A percentile compares a stretch with the other conserved stretches of the same genome.
These are phyloP conservation scores for Caerostris darwini DNA, from an alignment of 1,140 invertebrate genomes.

Conservation along the genomic window DNA sequence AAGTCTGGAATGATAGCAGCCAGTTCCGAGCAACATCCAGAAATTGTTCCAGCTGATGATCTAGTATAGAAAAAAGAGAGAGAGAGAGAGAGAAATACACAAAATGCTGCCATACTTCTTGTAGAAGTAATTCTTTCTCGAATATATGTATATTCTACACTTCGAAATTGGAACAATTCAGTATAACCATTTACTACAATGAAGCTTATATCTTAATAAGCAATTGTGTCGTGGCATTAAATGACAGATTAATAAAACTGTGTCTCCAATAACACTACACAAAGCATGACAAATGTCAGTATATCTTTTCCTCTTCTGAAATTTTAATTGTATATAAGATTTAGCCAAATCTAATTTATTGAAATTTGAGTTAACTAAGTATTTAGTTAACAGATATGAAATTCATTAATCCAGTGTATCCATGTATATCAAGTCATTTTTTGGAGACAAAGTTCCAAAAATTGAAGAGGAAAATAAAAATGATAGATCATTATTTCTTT, in stretches of 20 bases:
- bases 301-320: no score
- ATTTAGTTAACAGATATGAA: no score
- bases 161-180: not conserved
- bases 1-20: constrained; percentile 17
- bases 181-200: no score
- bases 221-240: not conserved
- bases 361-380: no score
- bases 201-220: not conserved
- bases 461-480: no score
- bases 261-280: not conserved
- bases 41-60: not conserved
- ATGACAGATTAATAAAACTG: not conserved
- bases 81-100: not conserved
- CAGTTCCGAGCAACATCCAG: not conserved
- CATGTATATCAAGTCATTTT: no score
- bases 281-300: not conserved
- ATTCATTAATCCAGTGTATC: no score
- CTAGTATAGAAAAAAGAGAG: not conserved
- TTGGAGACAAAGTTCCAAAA: no score
- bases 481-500: no score
- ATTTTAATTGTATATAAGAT: no score
- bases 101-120: not conserved
- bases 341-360: no score
- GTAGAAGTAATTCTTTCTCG: not conserved
- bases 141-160: not conserved